Evolutionary conservation across 1,140 invertebrate species (phyloP), one percentile per base, ranked within the genome.

Genomic region (Drosophila watanabei): DNA sequence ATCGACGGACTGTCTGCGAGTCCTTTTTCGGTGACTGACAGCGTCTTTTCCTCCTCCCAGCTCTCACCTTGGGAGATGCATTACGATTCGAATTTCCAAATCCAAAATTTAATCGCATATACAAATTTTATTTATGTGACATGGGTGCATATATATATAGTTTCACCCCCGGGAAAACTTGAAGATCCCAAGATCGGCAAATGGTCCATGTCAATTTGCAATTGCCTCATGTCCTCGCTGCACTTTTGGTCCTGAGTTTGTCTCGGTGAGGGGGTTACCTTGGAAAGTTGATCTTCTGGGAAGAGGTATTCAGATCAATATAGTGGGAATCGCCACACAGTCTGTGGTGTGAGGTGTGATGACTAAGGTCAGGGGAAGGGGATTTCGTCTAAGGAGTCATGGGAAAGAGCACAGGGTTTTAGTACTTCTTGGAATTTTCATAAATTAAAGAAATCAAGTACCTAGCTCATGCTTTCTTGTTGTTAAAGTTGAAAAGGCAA

Each of bases 71-170:
- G 49, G 52, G 54, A 57, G 81, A 77, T 90, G 87, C 86, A 91
- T 80, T 86, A 91, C 86, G 86, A 90, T 90, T 91, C 71, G 86
- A 90, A 90, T 90, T 90, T 90, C 86, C 54, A 37, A 79, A n/a
- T n/a, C n/a, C n/a, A n/a, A 80, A 86, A 90, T 86, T 90, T 87
- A 90, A 90, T 90, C 86, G 87, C 76, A 86, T 90, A 90, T 86
- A 90, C 86, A 90, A 90, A 90, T 90, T 90, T 90, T 90, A 91
- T 90, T 90, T 90, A 90, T 90, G 86, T 90, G 86, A 90, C 86
- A 90, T 90, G 86, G 75, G 54, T 77, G 64, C 75, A 78, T 69
- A 41, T 51, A 13, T 18, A 35, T 10, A 24, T 20, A n/a, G 69
- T 70, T 56, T 69, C 66, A 56, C 56, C 72, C 71, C 79, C 70